Percentiles rank a stretch among this genome's conserved stretches.
Evolutionary conservation across 2,888 invertebrate species (phyloP).

Genomic region (Rhagonycha fulva): DNA sequence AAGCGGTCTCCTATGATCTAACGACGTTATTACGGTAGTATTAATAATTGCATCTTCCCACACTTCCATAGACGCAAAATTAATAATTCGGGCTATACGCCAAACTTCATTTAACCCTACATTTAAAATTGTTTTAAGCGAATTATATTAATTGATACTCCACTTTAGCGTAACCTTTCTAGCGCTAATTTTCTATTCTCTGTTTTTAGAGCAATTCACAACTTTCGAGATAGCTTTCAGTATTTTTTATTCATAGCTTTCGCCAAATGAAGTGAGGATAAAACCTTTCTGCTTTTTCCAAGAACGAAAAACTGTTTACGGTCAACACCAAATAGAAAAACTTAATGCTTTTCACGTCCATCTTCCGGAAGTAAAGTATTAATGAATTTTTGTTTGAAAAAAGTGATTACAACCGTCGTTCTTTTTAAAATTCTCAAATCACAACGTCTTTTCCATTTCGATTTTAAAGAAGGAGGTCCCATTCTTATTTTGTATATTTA

Average conservation of each 20-base stretch:
- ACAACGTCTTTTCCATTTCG: not conserved
- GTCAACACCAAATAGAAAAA: not conserved
- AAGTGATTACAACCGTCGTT: not conserved
- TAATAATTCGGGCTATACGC: slow-evolving; percentile 6
- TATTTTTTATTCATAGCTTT: not conserved
- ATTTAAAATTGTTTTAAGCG: not conserved
- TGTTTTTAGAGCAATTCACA: not conserved
- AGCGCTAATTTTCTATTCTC: not conserved
- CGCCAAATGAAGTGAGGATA: not conserved
- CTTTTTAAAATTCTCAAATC: not conserved
- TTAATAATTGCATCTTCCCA: slow-evolving; percentile 31
- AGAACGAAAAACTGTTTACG: not conserved
- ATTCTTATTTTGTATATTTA: not conserved
- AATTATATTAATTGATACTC: not conserved
- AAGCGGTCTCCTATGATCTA: slow-evolving; percentile 29
- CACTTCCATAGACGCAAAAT: slow-evolving; percentile 22
- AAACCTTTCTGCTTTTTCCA: not conserved
- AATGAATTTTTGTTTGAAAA: not conserved
- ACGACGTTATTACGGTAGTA: slow-evolving; percentile 27
- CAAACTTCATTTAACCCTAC: not conserved
- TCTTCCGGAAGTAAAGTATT: not conserved
- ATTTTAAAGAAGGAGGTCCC: not conserved
- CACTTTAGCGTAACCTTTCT: not conserved
- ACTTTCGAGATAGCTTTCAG: not conserved
- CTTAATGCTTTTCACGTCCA: not conserved